phyloP scores from a whole-genome alignment of 2,113 vertebrate species.

The Calypte anna region DNA sequence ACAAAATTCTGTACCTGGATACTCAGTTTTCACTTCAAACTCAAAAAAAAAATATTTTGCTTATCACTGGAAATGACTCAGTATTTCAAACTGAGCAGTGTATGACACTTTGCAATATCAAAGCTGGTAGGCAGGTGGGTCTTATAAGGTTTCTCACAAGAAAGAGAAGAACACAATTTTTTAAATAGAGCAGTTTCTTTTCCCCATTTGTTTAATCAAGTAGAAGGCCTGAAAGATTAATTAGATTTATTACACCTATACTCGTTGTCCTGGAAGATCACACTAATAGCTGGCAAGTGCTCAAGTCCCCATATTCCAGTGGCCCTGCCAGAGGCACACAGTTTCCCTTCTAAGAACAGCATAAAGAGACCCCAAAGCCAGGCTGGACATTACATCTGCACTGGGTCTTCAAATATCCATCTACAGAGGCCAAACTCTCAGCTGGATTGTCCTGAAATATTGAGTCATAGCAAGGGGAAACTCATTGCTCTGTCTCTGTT shows the following conservation, averaged over 20 bases:
- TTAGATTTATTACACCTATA: neutral
- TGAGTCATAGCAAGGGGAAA: rapidly evolving
- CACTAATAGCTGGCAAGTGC: rapidly evolving
- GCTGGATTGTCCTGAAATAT: neutral
- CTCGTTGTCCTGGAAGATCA: neutral
- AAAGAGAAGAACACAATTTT: neutral
- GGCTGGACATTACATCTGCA: no score
- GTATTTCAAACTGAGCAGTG: neutral
- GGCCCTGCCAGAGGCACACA: neutral
- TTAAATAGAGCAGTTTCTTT: neutral
- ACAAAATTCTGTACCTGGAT: neutral
- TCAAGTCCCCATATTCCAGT: neutral
- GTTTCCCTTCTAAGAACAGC: neutral
- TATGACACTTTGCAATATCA: neutral
- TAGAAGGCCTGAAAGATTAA: neutral
- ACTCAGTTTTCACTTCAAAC: neutral
- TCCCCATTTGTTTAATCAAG: neutral
- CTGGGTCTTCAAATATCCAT: neutral
- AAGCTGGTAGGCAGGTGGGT: neutral
- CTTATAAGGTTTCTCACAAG: no score
- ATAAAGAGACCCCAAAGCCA: neutral
- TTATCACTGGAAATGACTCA: neutral
- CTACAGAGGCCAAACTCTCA: neutral
- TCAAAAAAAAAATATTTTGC: neutral
- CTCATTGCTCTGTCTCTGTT: neutral